These are phyloP conservation scores for Condylura cristata DNA, from an alignment of 2,113 vertebrate genomes.

Conservation along the genomic window DNA sequence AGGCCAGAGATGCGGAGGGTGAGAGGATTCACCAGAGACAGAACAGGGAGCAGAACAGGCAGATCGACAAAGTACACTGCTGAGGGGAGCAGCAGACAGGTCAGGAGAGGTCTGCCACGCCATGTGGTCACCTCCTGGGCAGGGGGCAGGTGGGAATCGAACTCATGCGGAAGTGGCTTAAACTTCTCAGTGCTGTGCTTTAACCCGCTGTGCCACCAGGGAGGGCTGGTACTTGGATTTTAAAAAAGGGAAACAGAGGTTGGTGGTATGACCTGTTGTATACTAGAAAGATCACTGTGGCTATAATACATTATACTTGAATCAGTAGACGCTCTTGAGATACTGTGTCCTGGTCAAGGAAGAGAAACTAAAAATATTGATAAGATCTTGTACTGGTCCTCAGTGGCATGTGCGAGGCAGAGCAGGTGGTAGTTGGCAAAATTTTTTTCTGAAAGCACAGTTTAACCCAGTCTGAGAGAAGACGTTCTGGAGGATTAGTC, in stretches of 20 bases:
- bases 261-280: not conserved
- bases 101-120: too few species aligned
- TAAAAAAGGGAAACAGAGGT: not conserved
- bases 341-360: not conserved
- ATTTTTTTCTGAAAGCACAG: not conserved
- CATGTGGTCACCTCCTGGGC: too few species aligned
- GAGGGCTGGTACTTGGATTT: slow-evolving; percentile 35
- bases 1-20: too few species aligned
- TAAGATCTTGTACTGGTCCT: slow-evolving; percentile 3
- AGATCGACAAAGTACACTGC: too few species aligned
- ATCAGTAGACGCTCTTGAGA: not conserved
- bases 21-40: too few species aligned
- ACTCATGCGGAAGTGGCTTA: too few species aligned
- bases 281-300: slow-evolving; percentile 16
- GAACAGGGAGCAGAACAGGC: too few species aligned
- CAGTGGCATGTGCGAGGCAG: not conserved
- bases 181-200: too few species aligned
- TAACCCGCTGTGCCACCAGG: too few species aligned
- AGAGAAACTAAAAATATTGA: not conserved
- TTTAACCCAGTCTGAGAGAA: not conserved
- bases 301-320: not conserved
- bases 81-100: too few species aligned
- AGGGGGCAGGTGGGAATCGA: too few species aligned
- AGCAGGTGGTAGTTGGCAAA: not conserved
- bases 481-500: not conserved